These are phyloP conservation scores for Eristalis pertinax DNA, from an alignment of 2,888 invertebrate species.

Conservation along the genomic window DNA sequence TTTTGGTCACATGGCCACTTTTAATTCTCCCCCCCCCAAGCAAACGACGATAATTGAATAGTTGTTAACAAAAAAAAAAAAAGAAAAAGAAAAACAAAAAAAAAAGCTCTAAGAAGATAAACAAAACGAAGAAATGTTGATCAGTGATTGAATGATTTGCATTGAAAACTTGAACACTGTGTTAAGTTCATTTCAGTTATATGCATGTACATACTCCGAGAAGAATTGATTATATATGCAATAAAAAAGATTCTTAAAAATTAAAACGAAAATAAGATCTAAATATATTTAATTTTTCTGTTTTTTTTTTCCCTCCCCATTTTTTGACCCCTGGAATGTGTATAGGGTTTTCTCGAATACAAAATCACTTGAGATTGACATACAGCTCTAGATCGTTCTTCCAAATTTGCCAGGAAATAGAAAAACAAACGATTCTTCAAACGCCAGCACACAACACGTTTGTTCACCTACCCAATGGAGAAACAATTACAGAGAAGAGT, in stretches of 20 bases:
- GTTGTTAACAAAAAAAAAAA: conserved; percentile 39
- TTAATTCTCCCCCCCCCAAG: conserved; percentile 17
- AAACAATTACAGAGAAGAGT: too few relatives aligned
- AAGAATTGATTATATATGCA: conserved; percentile 64
- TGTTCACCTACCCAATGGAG: too few relatives aligned
- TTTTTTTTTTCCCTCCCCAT: not conserved
- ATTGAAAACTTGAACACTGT: conserved; percentile 52
- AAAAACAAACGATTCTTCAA: too few relatives aligned
- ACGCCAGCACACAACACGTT: too few relatives aligned
- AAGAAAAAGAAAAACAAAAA: conserved; percentile 8
- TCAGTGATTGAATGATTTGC: conserved; percentile 58
- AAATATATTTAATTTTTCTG: not conserved
- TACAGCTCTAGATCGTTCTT: too few relatives aligned
- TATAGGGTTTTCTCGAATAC: too few relatives aligned
- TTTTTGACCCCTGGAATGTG: not conserved
- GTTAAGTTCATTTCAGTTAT: conserved; percentile 41
- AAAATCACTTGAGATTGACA: too few relatives aligned
- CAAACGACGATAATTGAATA: conserved; percentile 48
- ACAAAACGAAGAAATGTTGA: conserved; percentile 13
- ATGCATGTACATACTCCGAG: conserved; percentile 66
- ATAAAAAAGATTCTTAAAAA: conserved; percentile 66
- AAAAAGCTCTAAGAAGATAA: conserved; percentile 5
- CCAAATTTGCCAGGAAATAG: too few relatives aligned
- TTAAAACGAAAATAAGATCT: conserved; percentile 23
- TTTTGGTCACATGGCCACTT: conserved; percentile 41